Evolutionary conservation across 1,140 invertebrate species (phyloP), one percentile per base, ranked within the genome.

Genomic region (Drosophila burlai): DNA sequence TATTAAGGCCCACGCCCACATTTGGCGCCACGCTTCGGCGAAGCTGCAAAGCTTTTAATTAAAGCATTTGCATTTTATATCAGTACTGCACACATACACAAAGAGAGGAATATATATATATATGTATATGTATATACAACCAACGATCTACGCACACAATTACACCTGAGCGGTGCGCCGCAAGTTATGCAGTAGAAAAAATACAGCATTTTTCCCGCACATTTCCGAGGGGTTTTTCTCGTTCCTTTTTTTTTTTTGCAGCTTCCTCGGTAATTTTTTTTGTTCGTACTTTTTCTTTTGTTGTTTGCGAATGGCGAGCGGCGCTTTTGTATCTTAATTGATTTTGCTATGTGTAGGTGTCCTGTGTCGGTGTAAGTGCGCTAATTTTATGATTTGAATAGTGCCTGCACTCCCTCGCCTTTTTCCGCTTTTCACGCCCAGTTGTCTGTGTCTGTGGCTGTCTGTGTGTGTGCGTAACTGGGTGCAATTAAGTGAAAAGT

Each of bases 61-160:
- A 87, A 87, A 83, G 84, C 84, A 87, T 87, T 89, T 89, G 84
- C 84, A 87, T 87, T 84, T 87, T 81, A 78, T 84, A 87, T 89
- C 77, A 78, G 84, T 54, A 42, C 36, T 46, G 13, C 40, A 47
- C 62, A 65, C 52, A 61, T 9, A 38, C 24, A 46, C 40, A 49
- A 42, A 31, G n/a, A 24, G 43, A 26, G 50, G 50, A 34, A 34
- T 38, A 26, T n/a, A n/a, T 26, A 24, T 24, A 16, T 26, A 29
- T n/a, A 29, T 21, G 21, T 26, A 49, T 34, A 34, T 34, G 24
- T 24, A 24, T 40, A 63, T 54, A 42, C 45, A 18, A 52, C 21
- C 31, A 24, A 55, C 54, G 54, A 57, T 47, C 29, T n/a, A 47
- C 52, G 43, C 69, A 60, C 46, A 72, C 67, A 45, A 40, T 60